These are phyloP conservation scores for Gallirallus australis DNA, from an alignment of 2,797 vertebrate species.

Conservation along the genomic window DNA sequence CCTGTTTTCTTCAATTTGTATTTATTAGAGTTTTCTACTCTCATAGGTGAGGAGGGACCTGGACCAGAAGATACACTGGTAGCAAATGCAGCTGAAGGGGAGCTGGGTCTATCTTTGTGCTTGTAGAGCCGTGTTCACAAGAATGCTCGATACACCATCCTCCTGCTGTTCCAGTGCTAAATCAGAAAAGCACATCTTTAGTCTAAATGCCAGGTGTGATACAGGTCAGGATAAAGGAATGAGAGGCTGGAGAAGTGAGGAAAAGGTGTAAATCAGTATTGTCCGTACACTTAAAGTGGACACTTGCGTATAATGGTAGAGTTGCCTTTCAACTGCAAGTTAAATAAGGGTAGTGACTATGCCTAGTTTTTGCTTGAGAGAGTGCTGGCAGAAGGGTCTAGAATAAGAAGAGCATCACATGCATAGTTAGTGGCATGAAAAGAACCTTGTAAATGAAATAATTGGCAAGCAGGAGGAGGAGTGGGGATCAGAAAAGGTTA, in stretches of 20 bases:
- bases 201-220: neutral
- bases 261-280: neutral
- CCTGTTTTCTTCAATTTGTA: neutral
- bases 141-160: neutral
- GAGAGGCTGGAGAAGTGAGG: neutral
- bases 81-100: neutral
- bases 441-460: neutral
- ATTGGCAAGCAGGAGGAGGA: neutral
- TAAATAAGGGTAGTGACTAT: neutral
- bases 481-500: neutral
- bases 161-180: neutral
- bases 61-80: neutral
- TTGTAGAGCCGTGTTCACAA: neutral
- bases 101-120: neutral
- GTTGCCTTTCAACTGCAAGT: neutral
- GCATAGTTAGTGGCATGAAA: neutral
- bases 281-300: accelerated
- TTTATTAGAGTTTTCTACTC: neutral
- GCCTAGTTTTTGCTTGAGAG: no score
- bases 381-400: no score
- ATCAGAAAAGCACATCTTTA: neutral
- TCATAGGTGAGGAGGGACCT: neutral
- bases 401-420: neutral
- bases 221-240: neutral
- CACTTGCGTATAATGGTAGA: neutral